Evolutionary conservation across 2,888 invertebrate species (phyloP).

Genomic region (Pardosa pseudoannulata): DNA sequence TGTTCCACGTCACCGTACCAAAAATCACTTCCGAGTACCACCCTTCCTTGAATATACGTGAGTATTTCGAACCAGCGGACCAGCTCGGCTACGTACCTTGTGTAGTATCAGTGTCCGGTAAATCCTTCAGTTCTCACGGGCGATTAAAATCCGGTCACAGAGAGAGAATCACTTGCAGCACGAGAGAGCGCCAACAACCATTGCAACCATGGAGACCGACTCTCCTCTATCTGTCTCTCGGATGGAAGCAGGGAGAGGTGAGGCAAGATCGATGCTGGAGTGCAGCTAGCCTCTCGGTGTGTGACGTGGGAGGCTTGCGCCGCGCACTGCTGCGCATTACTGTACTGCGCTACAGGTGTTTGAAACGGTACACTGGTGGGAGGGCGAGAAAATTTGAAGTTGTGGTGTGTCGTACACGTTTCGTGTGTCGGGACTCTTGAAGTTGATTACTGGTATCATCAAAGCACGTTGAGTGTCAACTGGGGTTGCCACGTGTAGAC

Average conservation of each 20-base stretch:
- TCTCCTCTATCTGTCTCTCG: slow-evolving; percentile 14
- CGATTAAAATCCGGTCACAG: slow-evolving; percentile 16
- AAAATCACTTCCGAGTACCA: not conserved
- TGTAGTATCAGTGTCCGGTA: not conserved
- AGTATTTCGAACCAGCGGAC: not conserved
- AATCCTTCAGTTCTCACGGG: slow-evolving; percentile 2
- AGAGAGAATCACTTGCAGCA: not conserved
- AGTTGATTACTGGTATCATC: not conserved
- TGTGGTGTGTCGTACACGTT: not conserved
- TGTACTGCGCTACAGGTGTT: slow-evolving; percentile 19
- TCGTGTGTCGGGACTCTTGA: not conserved
- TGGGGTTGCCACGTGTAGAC: too few relatives aligned
- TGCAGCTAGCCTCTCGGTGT: not conserved
- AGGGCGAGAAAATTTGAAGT: not conserved
- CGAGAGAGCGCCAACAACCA: not conserved
- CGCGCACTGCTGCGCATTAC: slow-evolving; percentile 8
- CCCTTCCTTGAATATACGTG: not conserved
- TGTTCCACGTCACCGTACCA: not conserved
- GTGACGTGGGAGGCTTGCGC: slow-evolving; percentile 3
- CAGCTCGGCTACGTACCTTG: not conserved
- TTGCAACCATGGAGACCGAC: not conserved
- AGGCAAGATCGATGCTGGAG: slow-evolving; percentile 7
- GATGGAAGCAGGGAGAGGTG: not conserved
- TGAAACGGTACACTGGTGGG: slow-evolving; percentile 8
- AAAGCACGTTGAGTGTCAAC: too few relatives aligned